Percentiles rank a stretch among this genome's conserved stretches.
phyloP scores from a whole-genome alignment of 2,888 invertebrate genomes.

The Poecilus cupreus region DNA sequence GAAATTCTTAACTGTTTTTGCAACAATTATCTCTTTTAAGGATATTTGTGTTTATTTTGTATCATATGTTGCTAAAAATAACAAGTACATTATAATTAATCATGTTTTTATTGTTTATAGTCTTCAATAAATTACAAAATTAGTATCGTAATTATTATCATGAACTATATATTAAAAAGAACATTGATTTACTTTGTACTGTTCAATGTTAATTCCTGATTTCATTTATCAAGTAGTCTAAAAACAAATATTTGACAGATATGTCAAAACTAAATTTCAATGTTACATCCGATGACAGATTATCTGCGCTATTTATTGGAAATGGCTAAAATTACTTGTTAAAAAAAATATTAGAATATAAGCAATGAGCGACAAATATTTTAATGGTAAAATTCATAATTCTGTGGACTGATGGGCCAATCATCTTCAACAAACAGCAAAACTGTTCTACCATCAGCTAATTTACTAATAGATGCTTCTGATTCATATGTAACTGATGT shows the following conservation, averaged over 20 bases:
- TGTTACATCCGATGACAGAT: neutral
- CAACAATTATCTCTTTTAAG: neutral
- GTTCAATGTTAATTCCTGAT: neutral
- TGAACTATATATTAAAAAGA: neutral
- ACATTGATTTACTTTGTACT: no score
- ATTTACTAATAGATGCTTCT: conserved; percentile 47
- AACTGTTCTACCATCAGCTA: neutral
- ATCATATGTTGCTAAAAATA: conserved; percentile 1
- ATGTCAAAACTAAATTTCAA: conserved; percentile 25
- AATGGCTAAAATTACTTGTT: conserved; percentile 10
- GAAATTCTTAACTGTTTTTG: neutral
- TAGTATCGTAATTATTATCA: neutral
- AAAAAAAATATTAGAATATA: neutral
- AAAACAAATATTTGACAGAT: conserved; percentile 25
- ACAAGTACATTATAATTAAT: conserved; percentile 1
- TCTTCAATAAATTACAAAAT: neutral
- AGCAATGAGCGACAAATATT: neutral
- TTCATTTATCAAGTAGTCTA: neutral
- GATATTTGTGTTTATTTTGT: neutral
- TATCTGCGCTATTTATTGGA: neutral
- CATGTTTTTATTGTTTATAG: neutral
- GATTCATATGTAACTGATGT: conserved; percentile 44
- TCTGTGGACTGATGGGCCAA: conserved; percentile 18
- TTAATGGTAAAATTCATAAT: neutral
- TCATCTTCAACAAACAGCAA: conserved; percentile 18